These are phyloP conservation scores for Lepidocyrtinus sp. DNA, from an alignment of 2,888 invertebrate genomes.

Conservation along the genomic window DNA sequence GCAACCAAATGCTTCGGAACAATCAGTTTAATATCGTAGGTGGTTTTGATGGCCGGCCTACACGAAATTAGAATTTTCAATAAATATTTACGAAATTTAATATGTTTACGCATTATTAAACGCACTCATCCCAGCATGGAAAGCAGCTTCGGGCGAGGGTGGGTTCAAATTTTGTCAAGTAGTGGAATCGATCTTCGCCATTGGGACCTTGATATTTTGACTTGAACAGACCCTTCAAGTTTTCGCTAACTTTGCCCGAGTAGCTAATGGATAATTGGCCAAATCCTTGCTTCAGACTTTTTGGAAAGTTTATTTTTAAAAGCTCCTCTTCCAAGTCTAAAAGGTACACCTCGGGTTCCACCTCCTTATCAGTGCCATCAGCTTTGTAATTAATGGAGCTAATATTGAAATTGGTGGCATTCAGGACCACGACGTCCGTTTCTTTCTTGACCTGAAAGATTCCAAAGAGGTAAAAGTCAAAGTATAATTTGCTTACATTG, in stretches of 20 bases:
- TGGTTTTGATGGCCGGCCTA: constrained; percentile 96
- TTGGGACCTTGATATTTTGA: constrained; percentile 82
- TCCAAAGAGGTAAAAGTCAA: neutral
- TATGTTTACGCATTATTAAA: too few species aligned
- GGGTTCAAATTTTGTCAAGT: constrained; percentile 93
- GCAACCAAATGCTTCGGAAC: constrained; percentile 88
- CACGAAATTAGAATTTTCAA: neutral
- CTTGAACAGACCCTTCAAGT: constrained; percentile 94
- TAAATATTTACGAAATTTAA: too few species aligned
- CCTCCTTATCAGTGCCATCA: neutral
- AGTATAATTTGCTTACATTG: neutral
- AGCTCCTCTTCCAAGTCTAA: constrained; percentile 79
- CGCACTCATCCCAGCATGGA: constrained; percentile 61
- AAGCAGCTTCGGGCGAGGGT: constrained; percentile 83
- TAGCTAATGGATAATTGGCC: constrained; percentile 80
- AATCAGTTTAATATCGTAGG: constrained; percentile 90
- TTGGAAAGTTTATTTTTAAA: constrained; percentile 78
- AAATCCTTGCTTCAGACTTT: constrained; percentile 76
- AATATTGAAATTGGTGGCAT: constrained; percentile 71
- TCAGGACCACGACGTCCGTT: constrained; percentile 82
- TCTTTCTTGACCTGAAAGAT: constrained; percentile 78
- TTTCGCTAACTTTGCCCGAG: constrained; percentile 88
- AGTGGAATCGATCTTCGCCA: constrained; percentile 86
- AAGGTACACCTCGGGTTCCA: constrained; percentile 24
- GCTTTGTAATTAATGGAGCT: constrained; percentile 57